Evolutionary conservation across 2,888 invertebrate genomes (phyloP), one percentile per base, ranked within the genome.

Genomic region (Falcaria lacertinaria): DNA sequence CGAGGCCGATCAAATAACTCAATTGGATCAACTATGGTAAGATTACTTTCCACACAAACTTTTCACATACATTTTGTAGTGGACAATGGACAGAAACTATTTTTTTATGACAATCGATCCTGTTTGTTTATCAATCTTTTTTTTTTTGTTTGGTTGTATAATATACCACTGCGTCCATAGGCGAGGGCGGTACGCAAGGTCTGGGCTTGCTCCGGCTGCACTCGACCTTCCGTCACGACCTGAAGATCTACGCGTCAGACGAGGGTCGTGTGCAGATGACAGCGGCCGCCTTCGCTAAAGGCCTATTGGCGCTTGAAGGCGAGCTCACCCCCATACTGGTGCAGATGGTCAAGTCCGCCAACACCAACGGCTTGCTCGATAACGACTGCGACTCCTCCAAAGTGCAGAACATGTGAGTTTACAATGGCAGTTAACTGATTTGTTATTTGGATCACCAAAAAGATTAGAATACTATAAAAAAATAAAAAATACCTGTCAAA

Each of bases 261-360:
- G 99, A 99, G 80, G 99, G 99, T 2, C 91, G 99, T 44, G 99
- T 99, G 1, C 99, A 99, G 86, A 99, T 99, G 98, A 99, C 99
- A 0, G 99, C 99, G 0, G 99, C 99, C 0, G 99, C 99, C 1
- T 99, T 99, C 83, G 98, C 99, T 2, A 99, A 99, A 89, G 99
- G 99, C 0, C 89, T 99, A 22, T 89, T 99, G 6, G 99, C 99
- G 0, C 78, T 99, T 40, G 99, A 99, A 80, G 99, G 99, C 0
- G 99, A 99, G 82, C 90, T 99, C 33, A 98, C 99, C 0, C 99
- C 99, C 0, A 99, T 99, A 74, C 88, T 99, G 37, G 99, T 99
- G 39, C 99, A 99, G 86, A 99, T 99, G 99, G 99, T 99, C 32
- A 99, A 99, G 79, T 98, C 98, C 53, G 99, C 99, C 16, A 99